These are phyloP conservation scores for Nemurella pictetii DNA, from an alignment of 2,888 invertebrate genomes.

Conservation along the genomic window DNA sequence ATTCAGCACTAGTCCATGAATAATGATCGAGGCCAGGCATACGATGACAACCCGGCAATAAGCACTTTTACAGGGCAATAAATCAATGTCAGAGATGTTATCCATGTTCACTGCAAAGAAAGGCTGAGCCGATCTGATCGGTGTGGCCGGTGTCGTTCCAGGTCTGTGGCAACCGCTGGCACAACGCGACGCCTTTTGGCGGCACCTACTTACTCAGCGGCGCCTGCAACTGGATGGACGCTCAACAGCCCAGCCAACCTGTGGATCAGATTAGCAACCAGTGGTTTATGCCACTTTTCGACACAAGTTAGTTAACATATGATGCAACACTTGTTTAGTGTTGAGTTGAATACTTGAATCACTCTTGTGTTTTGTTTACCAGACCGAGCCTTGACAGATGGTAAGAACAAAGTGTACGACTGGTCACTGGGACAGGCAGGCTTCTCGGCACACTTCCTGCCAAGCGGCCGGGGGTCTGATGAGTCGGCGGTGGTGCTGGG, in stretches of 20 bases:
- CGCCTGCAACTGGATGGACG: background rate
- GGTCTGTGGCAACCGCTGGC: background rate
- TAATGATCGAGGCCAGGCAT: too few relatives aligned
- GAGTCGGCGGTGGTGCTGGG: background rate
- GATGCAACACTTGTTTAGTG: too few relatives aligned
- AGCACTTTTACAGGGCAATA: too few relatives aligned
- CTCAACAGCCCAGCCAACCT: background rate
- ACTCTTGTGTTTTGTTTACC: too few relatives aligned
- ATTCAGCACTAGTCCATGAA: too few relatives aligned
- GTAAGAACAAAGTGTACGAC: background rate
- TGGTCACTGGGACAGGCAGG: constrained; percentile 16
- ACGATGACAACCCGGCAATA: too few relatives aligned
- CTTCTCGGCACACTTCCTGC: constrained; percentile 8
- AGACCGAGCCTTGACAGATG: background rate
- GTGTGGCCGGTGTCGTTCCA: too few relatives aligned
- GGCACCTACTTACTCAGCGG: background rate
- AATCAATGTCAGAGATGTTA: too few relatives aligned
- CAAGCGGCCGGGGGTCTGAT: background rate
- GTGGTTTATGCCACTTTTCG: background rate
- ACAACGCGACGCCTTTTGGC: background rate
- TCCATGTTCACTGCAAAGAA: background rate
- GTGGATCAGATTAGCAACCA: background rate
- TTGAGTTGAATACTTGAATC: too few relatives aligned
- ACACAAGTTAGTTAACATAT: too few relatives aligned
- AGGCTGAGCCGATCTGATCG: too few relatives aligned